These are phyloP conservation scores for Pemphigus obesinymphae DNA, from an alignment of 1,140 invertebrate species.

Conservation along the genomic window DNA sequence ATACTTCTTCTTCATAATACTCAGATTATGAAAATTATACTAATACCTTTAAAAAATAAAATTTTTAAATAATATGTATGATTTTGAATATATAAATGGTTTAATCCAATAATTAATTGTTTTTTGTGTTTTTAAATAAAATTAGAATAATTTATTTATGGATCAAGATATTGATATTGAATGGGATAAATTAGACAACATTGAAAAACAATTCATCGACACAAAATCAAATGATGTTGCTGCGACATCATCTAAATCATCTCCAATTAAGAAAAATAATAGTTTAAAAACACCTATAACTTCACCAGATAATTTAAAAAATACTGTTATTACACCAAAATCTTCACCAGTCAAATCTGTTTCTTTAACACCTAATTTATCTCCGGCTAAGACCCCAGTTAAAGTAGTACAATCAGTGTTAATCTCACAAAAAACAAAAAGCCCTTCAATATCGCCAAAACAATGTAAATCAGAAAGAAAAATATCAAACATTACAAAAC, in stretches of 20 bases:
- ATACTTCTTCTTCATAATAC: background rate
- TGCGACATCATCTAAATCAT: background rate
- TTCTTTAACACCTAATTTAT: background rate
- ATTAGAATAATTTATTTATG: background rate
- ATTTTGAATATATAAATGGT: background rate
- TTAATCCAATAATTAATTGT: background rate
- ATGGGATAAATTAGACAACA: conserved; percentile 2
- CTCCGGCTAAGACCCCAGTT: too few species aligned
- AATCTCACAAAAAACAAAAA: background rate
- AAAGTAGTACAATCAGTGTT: background rate
- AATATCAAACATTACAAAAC: background rate
- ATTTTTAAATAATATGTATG: background rate
- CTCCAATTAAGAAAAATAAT: background rate
- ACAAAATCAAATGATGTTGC: background rate
- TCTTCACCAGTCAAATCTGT: background rate
- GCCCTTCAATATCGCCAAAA: background rate
- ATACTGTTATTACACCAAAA: background rate
- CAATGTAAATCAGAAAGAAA: background rate
- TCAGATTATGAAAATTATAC: too few species aligned
- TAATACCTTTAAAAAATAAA: background rate
- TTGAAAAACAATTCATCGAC: background rate
- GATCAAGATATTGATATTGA: conserved; percentile 28
- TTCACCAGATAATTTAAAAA: background rate
- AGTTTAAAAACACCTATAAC: background rate
- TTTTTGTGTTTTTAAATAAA: background rate